A percentile compares a stretch with the other conserved stretches of the same genome.
phyloP scores from a whole-genome alignment of 2,888 invertebrate species.

The Amblyjoppa proteus region DNA sequence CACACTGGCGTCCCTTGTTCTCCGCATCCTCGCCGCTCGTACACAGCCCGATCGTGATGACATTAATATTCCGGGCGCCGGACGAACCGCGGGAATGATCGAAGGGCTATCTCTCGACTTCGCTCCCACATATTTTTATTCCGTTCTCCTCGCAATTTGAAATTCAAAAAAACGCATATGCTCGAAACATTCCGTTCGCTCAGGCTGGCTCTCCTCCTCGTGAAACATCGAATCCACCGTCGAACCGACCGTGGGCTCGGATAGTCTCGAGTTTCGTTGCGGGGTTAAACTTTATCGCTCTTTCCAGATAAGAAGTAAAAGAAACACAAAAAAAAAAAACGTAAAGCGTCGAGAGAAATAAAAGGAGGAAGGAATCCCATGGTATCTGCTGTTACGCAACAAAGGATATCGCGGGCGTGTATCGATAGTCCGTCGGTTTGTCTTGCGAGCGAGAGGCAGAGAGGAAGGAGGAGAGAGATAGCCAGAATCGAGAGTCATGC shows the following conservation, averaged over 20 bases:
- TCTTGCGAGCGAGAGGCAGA: slow-evolving; percentile 29
- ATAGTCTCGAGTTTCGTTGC: slow-evolving; percentile 52
- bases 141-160: slow-evolving; percentile 17
- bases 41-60: slow-evolving; percentile 60
- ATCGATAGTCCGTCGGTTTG: slow-evolving; percentile 69
- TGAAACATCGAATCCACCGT: slow-evolving; percentile 40
- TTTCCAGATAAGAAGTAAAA: slow-evolving; percentile 31
- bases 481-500: slow-evolving; percentile 59
- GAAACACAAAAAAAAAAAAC: slow-evolving; percentile 10
- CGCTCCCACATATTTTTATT: slow-evolving; percentile 40
- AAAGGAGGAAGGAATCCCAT: slow-evolving; percentile 58
- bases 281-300: slow-evolving; percentile 50
- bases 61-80: slow-evolving; percentile 74
- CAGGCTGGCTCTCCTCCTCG: slow-evolving; percentile 29
- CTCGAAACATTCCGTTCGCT: neutral
- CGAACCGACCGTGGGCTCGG: slow-evolving; percentile 22
- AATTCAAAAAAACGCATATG: slow-evolving; percentile 22
- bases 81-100: slow-evolving; percentile 70
- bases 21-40: slow-evolving; percentile 36
- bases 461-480: slow-evolving; percentile 21
- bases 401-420: slow-evolving; percentile 69
- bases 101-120: slow-evolving; percentile 18
- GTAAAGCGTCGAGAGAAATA: slow-evolving; percentile 30
- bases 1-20: slow-evolving; percentile 79
- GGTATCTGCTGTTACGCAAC: slow-evolving; percentile 63